phyloP scores from a whole-genome alignment of 2,797 vertebrate genomes.

The Salarias fasciatus region DNA sequence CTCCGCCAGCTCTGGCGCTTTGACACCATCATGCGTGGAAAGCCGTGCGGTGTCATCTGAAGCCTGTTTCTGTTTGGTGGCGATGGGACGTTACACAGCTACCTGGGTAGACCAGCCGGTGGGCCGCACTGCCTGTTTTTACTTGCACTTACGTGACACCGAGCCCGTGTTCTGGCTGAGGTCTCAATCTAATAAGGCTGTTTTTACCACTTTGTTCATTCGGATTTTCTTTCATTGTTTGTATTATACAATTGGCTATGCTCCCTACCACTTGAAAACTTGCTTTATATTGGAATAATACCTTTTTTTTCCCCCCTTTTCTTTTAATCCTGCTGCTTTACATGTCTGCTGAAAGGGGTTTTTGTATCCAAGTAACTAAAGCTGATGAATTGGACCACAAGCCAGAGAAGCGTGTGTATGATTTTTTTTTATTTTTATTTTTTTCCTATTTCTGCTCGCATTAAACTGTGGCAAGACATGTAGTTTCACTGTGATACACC shows the following conservation, averaged over 20 bases:
- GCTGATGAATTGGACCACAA: slow-evolving; percentile 20
- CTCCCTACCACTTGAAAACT: slow-evolving; percentile 32
- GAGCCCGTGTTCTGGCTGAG: slow-evolving; percentile 7
- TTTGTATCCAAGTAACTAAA: slow-evolving; percentile 15
- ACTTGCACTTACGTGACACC: slow-evolving; percentile 1
- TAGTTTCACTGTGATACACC: slow-evolving; percentile 72
- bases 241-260: slow-evolving; percentile 21
- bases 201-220: slow-evolving; percentile 15
- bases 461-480: slow-evolving; percentile 64
- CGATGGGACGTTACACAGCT: slow-evolving; percentile 5
- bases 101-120: slow-evolving; percentile 5
- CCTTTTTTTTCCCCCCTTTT: not conserved
- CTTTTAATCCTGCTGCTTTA: slow-evolving; percentile 28
- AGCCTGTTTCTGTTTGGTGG: slow-evolving; percentile 2
- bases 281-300: slow-evolving; percentile 28
- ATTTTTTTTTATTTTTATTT: slow-evolving; percentile 37
- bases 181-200: slow-evolving; percentile 10
- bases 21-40: not conserved
- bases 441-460: slow-evolving; percentile 18
- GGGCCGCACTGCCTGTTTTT: slow-evolving; percentile 6
- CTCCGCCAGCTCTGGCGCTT: slow-evolving; percentile 11
- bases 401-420: slow-evolving; percentile 7
- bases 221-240: slow-evolving; percentile 6
- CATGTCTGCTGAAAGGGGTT: slow-evolving; percentile 16
- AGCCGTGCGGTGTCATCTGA: slow-evolving; percentile 17